Evolutionary conservation across 1,140 invertebrate species (phyloP).

Genomic region (Pseudomyrmex concolor): DNA sequence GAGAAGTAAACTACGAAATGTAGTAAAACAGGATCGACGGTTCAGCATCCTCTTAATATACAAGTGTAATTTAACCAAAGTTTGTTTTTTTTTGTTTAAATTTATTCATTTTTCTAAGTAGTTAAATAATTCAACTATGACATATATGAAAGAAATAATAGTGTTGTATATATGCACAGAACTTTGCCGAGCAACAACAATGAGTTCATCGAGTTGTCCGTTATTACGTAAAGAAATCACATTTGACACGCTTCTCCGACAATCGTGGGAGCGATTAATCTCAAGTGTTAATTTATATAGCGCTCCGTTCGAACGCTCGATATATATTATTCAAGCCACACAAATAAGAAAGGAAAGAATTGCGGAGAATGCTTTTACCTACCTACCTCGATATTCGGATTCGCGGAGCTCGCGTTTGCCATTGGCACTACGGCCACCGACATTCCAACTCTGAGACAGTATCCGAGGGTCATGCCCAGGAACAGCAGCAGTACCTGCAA

Average conservation of each 20-base stretch:
- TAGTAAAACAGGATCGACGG: no score
- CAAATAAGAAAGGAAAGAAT: neutral
- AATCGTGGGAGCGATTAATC: conserved; percentile 10
- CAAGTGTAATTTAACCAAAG: no score
- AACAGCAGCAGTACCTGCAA: conserved; percentile 88
- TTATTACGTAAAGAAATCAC: conserved; percentile 44
- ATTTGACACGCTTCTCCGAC: conserved; percentile 6
- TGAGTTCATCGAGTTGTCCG: conserved; percentile 9
- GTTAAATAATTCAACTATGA: no score
- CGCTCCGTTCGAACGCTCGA: neutral
- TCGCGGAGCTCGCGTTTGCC: conserved; percentile 73
- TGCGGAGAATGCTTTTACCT: conserved; percentile 9
- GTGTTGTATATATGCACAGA: neutral
- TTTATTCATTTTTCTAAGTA: no score
- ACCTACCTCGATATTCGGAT: conserved; percentile 70
- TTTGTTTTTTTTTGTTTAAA: no score
- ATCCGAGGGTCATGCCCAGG: conserved; percentile 87
- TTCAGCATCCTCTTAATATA: no score
- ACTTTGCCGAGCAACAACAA: conserved; percentile 4
- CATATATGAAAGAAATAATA: neutral
- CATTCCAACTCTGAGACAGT: conserved; percentile 88
- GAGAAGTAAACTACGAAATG: no score
- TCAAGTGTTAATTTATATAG: neutral
- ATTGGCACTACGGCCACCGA: conserved; percentile 90
- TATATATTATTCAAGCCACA: neutral